phyloP scores from a whole-genome alignment of 1,140 invertebrate species.

The Aphelenchoides besseyi region DNA sequence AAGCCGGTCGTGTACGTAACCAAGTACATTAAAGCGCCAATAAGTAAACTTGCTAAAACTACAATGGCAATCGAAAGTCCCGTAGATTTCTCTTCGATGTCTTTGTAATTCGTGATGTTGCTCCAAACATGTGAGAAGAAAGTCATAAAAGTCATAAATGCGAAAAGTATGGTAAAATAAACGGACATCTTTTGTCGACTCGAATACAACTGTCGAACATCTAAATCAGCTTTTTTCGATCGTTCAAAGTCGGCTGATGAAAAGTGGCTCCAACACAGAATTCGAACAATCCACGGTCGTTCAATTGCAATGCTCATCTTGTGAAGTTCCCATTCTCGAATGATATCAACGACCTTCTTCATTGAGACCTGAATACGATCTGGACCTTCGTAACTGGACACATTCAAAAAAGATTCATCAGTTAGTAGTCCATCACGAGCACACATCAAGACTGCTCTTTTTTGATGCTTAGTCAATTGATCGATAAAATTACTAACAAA shows the following conservation, averaged over 20 bases:
- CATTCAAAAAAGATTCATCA: slow-evolving; percentile 50
- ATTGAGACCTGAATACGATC: slow-evolving; percentile 54
- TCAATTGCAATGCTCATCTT: slow-evolving; percentile 1
- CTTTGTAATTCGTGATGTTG: slow-evolving; percentile 47
- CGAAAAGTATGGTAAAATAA: slow-evolving; percentile 48
- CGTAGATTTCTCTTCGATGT: slow-evolving; percentile 31
- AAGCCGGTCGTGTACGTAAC: slow-evolving; percentile 46
- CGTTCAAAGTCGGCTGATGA: slow-evolving; percentile 48
- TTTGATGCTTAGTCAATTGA: slow-evolving; percentile 43
- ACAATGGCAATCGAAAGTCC: slow-evolving; percentile 32
- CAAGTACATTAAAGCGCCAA: slow-evolving; percentile 45
- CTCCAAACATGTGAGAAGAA: slow-evolving; percentile 52
- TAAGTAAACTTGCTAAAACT: slow-evolving; percentile 42
- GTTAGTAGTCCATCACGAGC: slow-evolving; percentile 47
- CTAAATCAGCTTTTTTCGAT: slow-evolving; percentile 45
- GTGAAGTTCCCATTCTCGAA: slow-evolving; percentile 26
- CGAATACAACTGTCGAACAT: slow-evolving; percentile 41
- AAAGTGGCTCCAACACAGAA: slow-evolving; percentile 38
- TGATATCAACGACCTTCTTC: slow-evolving; percentile 48
- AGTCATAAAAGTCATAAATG: slow-evolving; percentile 48
- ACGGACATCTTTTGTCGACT: slow-evolving; percentile 46
- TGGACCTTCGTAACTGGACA: slow-evolving; percentile 42
- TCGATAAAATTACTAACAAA: slow-evolving; percentile 48
- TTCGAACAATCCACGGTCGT: slow-evolving; percentile 28
- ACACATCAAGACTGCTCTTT: slow-evolving; percentile 36